Conservation (phyloP, 1,140 invertebrate species). For the Gonioctena quinquepunctata region DNA sequence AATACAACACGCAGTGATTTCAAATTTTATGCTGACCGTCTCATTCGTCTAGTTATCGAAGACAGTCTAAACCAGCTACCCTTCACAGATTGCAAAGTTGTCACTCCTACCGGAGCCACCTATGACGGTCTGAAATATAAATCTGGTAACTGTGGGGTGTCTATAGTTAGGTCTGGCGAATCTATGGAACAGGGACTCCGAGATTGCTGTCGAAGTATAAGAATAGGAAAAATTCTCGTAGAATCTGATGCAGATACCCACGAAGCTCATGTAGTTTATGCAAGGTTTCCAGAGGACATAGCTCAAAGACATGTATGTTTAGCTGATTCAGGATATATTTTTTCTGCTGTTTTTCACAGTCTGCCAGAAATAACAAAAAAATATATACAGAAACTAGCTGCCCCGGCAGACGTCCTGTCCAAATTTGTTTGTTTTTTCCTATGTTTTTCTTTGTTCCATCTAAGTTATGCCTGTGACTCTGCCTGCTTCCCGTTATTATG, state of each 20-base stretch:
- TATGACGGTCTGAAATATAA: slow-evolving; percentile 93
- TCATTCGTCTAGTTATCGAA: slow-evolving; percentile 95
- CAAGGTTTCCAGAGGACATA: slow-evolving; percentile 97
- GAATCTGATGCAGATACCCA: slow-evolving; percentile 95
- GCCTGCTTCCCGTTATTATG: too few species aligned
- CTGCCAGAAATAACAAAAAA: too few species aligned
- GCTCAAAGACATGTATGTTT: slow-evolving; percentile 70
- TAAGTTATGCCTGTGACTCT: too few species aligned
- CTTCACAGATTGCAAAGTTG: slow-evolving; percentile 85
- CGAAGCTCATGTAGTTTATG: slow-evolving; percentile 95
- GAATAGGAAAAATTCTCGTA: slow-evolving; percentile 98
- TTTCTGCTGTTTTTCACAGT: too few species aligned
- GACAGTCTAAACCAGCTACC: slow-evolving; percentile 97
- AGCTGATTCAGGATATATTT: background rate
- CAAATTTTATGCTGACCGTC: slow-evolving; percentile 96
- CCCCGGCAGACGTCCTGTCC: too few species aligned
- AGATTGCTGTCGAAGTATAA: slow-evolving; percentile 96
- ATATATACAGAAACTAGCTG: too few species aligned
- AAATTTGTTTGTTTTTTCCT: too few species aligned
- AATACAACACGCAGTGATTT: slow-evolving; percentile 94
- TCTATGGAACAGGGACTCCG: slow-evolving; percentile 98
- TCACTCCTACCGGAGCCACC: slow-evolving; percentile 87
- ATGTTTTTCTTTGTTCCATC: too few species aligned
- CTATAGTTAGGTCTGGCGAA: slow-evolving; percentile 92
- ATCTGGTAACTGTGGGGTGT: slow-evolving; percentile 98